Conservation (phyloP, 2,888 invertebrate genomes). For the Tachina grossa region DNA sequence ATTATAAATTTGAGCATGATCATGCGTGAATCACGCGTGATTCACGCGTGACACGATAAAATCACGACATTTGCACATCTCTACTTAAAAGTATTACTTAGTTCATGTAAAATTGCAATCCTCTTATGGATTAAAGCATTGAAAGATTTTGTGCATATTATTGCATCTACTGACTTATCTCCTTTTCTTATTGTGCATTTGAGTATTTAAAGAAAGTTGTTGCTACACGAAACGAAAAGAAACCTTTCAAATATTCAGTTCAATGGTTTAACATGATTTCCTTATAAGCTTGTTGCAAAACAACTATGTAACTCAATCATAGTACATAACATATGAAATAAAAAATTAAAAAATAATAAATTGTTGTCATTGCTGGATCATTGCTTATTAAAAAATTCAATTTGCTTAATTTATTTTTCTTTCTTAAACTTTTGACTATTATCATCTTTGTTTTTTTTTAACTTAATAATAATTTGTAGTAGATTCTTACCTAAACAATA, state of each 20-base stretch:
- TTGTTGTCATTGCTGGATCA: background rate
- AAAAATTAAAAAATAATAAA: slow-evolving; percentile 8
- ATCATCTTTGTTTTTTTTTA: too few relatives aligned
- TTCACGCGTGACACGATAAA: too few relatives aligned
- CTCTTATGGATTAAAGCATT: slow-evolving; percentile 37
- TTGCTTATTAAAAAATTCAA: background rate
- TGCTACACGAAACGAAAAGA: slow-evolving; percentile 43
- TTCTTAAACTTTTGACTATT: too few relatives aligned
- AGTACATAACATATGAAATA: background rate
- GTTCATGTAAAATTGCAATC: slow-evolving; percentile 47
- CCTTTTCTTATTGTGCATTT: slow-evolving; percentile 13
- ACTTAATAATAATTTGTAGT: too few relatives aligned
- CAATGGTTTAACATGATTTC: slow-evolving; percentile 50
- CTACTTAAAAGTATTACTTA: slow-evolving; percentile 6
- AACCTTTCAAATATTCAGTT: slow-evolving; percentile 65
- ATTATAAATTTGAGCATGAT: too few relatives aligned
- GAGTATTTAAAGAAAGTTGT: slow-evolving; percentile 58
- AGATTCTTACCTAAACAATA: too few relatives aligned
- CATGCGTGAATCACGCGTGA: too few relatives aligned
- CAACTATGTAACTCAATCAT: background rate
- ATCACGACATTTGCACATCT: too few relatives aligned
- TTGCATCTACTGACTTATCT: slow-evolving; percentile 31
- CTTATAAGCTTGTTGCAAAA: background rate
- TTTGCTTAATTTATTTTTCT: too few relatives aligned
- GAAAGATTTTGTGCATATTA: slow-evolving; percentile 18